Base-by-base conservation (phyloP, 2,888 invertebrate species). In the Dusona sp. region DNA sequence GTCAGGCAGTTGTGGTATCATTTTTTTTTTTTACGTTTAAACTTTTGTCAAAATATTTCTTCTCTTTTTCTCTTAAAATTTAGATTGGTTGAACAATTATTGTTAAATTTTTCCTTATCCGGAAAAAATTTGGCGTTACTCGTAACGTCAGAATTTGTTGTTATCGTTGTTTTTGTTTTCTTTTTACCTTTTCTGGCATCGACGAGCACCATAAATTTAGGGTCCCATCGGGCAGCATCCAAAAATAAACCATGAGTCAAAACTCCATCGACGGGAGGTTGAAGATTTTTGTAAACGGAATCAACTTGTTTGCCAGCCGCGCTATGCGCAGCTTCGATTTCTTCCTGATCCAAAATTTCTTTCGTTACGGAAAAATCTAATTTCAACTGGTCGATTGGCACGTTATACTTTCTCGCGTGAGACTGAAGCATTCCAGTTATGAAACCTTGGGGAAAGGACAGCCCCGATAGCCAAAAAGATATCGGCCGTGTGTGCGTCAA, bases 391-490 rank as follows among this genome's bases (percentile, higher is more conserved):
- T 99, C 98, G 75, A 99, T 98, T 1, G 99, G 98, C 64, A 98
- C 96, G 79, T 97, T 96, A 91, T 98, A 97, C 90, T 97, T 97
- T 70, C 99, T 96, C 7, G 99, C 98, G 94, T 97, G 97, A 8
- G 98, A 98, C 95, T 99, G 99, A 91, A 98, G 95, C 70, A 97
- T 96, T 42, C 98, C 98, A 0, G 99, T 99, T 81, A 99, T 95
- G 93, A 99, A 97, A 8, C 98, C 98, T 95, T 99, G 98, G 0
- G 98, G 98, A 94, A 99, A 99, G 94, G 97, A 99, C 92, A 99
- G 96, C 0, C 98, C 99, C 79, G 98, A 98, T 79, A 99, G 95
- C 99, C 99, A 99, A 94, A 97, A 98, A 42, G 98, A 97, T 3
- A 96, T 95, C 45, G 98, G 98, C 75, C 96, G 96, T 0, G 97